phyloP scores from a whole-genome alignment of 2,113 vertebrate genomes.

The Neomonachus schauinslandi region DNA sequence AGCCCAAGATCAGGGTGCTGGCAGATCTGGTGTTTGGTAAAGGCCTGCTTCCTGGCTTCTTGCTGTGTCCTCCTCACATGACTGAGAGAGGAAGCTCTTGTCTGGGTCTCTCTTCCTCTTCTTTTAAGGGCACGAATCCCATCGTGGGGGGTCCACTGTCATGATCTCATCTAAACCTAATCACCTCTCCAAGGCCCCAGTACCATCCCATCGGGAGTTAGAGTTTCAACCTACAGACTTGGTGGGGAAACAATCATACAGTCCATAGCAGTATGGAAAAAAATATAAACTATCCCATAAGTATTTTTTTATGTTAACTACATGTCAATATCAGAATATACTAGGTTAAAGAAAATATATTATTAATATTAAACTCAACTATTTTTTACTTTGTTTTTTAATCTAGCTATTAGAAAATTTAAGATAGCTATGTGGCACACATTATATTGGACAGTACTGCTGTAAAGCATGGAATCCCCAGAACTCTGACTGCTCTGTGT shows the following conservation, averaged over 20 bases:
- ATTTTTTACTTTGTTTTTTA: background rate
- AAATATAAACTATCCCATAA: background rate
- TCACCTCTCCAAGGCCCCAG: background rate
- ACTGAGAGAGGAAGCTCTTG: background rate
- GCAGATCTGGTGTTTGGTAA: background rate
- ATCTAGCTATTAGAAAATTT: background rate
- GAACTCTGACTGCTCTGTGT: background rate
- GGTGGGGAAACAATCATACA: background rate
- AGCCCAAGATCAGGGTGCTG: background rate
- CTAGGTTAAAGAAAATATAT: background rate
- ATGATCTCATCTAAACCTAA: background rate
- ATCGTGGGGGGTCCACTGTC: background rate
- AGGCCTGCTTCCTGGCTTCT: background rate
- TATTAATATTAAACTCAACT: conserved; percentile 11
- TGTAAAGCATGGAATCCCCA: background rate
- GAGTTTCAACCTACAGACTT: background rate
- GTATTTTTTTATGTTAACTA: conserved; percentile 2
- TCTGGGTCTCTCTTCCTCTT: background rate
- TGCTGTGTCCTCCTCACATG: background rate
- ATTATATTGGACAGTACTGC: background rate
- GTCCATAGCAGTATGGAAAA: background rate
- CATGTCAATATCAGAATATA: background rate
- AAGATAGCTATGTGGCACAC: background rate
- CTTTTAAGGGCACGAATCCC: background rate
- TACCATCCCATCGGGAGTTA: background rate